These are phyloP conservation scores for Noctua janthe DNA, from an alignment of 2,888 invertebrate species.

Conservation along the genomic window DNA sequence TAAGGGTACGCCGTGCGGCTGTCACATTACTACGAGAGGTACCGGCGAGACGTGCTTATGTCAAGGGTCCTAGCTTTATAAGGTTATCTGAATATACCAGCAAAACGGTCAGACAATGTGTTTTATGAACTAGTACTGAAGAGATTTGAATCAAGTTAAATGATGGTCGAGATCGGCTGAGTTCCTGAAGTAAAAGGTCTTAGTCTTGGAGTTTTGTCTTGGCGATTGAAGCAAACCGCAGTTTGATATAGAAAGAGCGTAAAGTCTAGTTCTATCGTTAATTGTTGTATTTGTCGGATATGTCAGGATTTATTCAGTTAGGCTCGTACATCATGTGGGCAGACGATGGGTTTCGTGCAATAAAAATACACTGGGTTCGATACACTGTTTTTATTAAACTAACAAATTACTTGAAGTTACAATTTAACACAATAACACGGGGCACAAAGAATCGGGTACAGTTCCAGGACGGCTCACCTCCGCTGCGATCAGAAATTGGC, in stretches of 20 bases:
- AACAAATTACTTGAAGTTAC: too few species aligned
- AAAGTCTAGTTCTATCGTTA: background rate
- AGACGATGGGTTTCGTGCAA: too few species aligned
- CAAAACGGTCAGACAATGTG: conserved; percentile 15
- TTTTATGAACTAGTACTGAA: conserved; percentile 16
- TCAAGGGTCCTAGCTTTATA: conserved; percentile 16
- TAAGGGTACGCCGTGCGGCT: conserved; percentile 1
- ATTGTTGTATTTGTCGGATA: background rate
- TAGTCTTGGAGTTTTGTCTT: background rate
- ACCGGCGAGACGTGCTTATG: conserved; percentile 36
- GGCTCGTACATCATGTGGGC: too few species aligned
- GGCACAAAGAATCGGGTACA: too few species aligned
- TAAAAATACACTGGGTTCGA: too few species aligned
- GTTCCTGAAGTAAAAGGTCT: background rate
- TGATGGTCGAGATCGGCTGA: background rate
- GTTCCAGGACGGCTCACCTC: too few species aligned
- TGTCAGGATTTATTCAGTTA: too few species aligned
- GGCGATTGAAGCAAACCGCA: background rate
- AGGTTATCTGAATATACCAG: conserved; percentile 26
- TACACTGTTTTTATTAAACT: too few species aligned
- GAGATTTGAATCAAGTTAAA: background rate
- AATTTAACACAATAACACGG: too few species aligned
- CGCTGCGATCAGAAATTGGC: too few species aligned
- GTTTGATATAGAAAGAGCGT: background rate
- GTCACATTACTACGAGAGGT: conserved; percentile 34